Base-by-base conservation (phyloP, 1,140 invertebrate genomes). In the Hylaeus anthracinus region DNA sequence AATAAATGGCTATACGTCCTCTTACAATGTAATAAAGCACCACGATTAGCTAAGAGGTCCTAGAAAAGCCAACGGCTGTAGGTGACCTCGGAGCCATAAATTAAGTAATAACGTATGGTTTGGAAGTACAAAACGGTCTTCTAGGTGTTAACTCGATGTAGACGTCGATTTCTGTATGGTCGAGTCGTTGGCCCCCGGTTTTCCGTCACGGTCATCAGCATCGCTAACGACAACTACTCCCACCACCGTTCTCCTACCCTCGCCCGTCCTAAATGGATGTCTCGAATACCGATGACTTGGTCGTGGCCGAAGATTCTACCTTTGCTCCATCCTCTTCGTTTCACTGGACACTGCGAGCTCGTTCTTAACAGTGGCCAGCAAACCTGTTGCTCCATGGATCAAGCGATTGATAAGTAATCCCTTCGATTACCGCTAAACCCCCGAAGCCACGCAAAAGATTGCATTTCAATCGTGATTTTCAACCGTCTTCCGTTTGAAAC, bases 331-430 rank as follows among this genome's bases (percentile, higher is more conserved):
- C 45, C 48, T 67, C 43, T 8, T 5, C 10, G 37, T 61, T 12
- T 63, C 67, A 12, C 51, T 65, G 12, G 1, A 2, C 4, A 39
- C n/a, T 4, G 15, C 41, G 61, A 15, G 26, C 9, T 58, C 15
- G 5, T n/a, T 41, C 56, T 45, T 14, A 51, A 45, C 56, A 26
- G 39, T 45, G n/a, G 56, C 9, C 39, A 15, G 58, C 48, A 78
- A 78, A 78, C 76, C 67, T 78, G 76, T 78, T 78, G 76, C 76
- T 72, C 48, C 67, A 63, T 41, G 58, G 51, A 53, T 55, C 76
- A 41, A 45, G 0, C 43, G 51, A 65, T 63, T 26, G 26, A 26
- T 26, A 26, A 26, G 26, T 26, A 26, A 26, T 26, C 26, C 26
- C 26, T 26, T 26, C 26, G 26, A 26, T 26, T 26, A 26, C 26